phyloP scores from a whole-genome alignment of 2,113 vertebrate genomes.

The Phalacrocorax aristotelis region DNA sequence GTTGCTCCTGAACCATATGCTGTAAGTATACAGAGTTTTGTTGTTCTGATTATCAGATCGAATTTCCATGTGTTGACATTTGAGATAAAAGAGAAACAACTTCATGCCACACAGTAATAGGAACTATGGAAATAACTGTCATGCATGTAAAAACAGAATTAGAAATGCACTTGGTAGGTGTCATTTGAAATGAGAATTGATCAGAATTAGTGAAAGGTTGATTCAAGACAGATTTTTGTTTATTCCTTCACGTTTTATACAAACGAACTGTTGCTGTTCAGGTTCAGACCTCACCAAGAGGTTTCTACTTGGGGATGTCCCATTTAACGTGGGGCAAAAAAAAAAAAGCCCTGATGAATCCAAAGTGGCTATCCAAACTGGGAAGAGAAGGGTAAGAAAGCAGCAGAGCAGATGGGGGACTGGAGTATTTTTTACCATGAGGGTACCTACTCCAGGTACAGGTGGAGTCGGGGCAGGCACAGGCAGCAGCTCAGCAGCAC shows the following conservation, averaged over 20 bases:
- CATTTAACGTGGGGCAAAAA: background rate
- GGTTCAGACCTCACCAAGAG: background rate
- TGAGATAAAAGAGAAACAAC: background rate
- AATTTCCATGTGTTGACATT: background rate
- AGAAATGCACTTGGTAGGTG: background rate
- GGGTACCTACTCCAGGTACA: background rate
- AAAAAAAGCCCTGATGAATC: background rate
- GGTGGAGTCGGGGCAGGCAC: background rate
- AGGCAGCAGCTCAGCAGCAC: background rate
- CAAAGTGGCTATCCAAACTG: background rate
- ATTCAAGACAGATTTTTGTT: background rate
- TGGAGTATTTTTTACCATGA: accelerated
- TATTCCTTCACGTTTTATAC: background rate
- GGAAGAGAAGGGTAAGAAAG: background rate
- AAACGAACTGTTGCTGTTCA: background rate
- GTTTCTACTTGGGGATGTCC: background rate
- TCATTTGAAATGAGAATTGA: background rate
- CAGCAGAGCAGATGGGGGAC: background rate
- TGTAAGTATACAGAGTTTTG: background rate
- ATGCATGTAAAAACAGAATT: background rate
- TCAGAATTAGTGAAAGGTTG: background rate
- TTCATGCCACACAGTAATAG: background rate
- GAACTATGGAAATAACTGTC: background rate
- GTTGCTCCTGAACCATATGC: background rate
- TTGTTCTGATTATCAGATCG: background rate